phyloP scores from a whole-genome alignment of 2,888 invertebrate genomes.

The Listrodromus nycthemerus region DNA sequence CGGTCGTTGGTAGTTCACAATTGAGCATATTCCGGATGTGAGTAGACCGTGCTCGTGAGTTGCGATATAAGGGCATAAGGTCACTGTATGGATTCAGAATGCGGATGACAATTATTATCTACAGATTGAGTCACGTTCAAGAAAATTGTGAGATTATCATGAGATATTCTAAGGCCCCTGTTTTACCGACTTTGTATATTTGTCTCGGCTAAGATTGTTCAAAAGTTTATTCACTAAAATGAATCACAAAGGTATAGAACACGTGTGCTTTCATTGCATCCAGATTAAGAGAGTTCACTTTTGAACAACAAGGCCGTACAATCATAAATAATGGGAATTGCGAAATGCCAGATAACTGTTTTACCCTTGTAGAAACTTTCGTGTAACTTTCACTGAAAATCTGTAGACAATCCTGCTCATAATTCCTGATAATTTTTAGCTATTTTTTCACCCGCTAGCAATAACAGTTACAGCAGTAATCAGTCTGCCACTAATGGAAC shows the following conservation, averaged over 20 bases:
- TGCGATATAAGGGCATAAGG: neutral
- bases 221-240: neutral
- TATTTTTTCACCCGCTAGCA: neutral
- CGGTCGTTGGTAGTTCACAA: neutral
- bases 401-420: neutral
- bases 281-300: neutral
- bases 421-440: neutral
- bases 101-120: neutral
- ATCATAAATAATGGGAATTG: neutral
- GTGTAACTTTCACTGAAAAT: neutral
- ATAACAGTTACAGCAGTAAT: neutral
- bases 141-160: neutral
- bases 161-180: neutral
- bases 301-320: neutral
- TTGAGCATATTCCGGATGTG: neutral
- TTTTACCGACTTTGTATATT: neutral
- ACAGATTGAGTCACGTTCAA: neutral
- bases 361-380: neutral
- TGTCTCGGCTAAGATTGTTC: neutral
- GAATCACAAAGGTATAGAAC: neutral
- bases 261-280: neutral
- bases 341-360: neutral
- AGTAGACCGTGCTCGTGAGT: neutral
- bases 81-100: neutral
- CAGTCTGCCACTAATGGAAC: slow-evolving; percentile 1